Conservation (phyloP, 1,140 invertebrate genomes). For the Papilio polyxenes region DNA sequence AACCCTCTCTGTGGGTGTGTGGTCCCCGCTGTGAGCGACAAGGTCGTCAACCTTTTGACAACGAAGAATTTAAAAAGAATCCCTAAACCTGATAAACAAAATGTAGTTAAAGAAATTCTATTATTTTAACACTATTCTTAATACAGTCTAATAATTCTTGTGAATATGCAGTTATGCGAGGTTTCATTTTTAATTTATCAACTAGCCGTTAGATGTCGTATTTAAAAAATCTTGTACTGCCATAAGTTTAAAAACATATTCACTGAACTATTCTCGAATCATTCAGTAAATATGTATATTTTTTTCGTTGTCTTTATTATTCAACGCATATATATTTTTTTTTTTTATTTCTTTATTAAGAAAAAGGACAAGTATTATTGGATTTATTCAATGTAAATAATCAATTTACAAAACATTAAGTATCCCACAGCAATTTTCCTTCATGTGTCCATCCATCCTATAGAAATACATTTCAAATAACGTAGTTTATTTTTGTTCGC, state of each 20-base stretch:
- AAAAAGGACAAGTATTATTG: too few relatives aligned
- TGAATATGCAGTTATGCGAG: not conserved
- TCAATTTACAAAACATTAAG: not conserved
- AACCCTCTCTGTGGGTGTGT: not conserved
- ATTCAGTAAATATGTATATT: too few relatives aligned
- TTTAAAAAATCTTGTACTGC: not conserved
- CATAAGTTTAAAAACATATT: not conserved
- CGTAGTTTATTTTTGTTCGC: conserved; percentile 37
- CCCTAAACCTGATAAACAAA: not conserved
- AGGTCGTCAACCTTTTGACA: conserved; percentile 1
- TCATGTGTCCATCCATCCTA: not conserved
- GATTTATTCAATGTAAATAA: too few relatives aligned
- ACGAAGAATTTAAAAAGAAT: not conserved
- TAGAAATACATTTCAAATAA: not conserved
- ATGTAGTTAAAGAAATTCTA: not conserved
- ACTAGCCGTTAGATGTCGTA: not conserved
- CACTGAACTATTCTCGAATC: not conserved
- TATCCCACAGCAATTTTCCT: not conserved
- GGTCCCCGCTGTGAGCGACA: not conserved
- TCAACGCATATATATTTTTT: too few relatives aligned
- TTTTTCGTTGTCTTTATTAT: too few relatives aligned
- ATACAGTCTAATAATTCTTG: not conserved
- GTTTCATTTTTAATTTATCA: not conserved
- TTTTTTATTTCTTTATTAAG: not conserved
- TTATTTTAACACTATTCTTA: not conserved